phyloP scores from a whole-genome alignment of 2,797 vertebrate species.

The Tamandua tetradactyla region DNA sequence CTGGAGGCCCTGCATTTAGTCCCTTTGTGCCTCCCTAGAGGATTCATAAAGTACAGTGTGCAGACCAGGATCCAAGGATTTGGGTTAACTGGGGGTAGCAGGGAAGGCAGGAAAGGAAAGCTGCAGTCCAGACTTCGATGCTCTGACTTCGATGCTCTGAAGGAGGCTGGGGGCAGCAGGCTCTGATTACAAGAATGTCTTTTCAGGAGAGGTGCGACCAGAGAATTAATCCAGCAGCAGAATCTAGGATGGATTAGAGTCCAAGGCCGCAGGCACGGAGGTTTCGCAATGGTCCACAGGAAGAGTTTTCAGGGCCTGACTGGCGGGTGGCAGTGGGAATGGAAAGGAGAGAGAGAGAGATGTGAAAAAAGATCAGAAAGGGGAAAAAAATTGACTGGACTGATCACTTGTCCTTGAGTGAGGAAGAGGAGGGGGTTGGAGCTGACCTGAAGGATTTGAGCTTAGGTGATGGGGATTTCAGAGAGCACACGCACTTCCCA shows the following conservation, averaged over 20 bases:
- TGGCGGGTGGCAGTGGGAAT: neutral
- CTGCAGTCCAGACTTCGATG: rapidly evolving
- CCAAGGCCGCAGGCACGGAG: neutral
- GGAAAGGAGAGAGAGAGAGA: neutral
- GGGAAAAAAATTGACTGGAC: rapidly evolving
- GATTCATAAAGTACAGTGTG: neutral
- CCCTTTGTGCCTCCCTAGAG: neutral
- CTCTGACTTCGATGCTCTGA: rapidly evolving
- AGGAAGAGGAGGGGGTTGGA: neutral
- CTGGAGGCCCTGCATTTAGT: rapidly evolving
- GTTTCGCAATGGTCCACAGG: rapidly evolving
- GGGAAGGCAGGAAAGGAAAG: neutral
- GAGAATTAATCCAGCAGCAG: rapidly evolving
- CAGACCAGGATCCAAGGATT: rapidly evolving
- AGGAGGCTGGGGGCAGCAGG: rapidly evolving
- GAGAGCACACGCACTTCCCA: rapidly evolving
- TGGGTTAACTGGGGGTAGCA: neutral
- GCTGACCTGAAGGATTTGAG: rapidly evolving
- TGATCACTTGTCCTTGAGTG: neutral
- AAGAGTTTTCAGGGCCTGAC: neutral
- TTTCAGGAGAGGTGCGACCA: rapidly evolving
- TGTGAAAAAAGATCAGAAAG: neutral
- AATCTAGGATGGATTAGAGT: neutral
- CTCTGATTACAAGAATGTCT: neutral
- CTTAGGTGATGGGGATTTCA: rapidly evolving